These are phyloP conservation scores for Epinephelus cyanopodus DNA, from an alignment of 2,113 vertebrate genomes.

Conservation along the genomic window DNA sequence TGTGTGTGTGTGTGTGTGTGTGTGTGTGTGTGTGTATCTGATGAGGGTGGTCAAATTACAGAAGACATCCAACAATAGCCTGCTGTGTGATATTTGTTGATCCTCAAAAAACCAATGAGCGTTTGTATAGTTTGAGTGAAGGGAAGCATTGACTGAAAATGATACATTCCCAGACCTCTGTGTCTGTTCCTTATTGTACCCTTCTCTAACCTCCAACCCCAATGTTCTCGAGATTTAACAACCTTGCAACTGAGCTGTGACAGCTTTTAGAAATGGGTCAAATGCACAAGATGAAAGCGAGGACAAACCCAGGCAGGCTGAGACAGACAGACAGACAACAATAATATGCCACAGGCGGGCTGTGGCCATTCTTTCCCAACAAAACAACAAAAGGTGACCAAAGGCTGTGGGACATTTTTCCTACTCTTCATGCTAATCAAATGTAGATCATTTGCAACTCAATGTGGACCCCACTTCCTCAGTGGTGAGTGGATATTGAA, in stretches of 20 bases:
- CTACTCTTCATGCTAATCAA: slow-evolving; percentile 68
- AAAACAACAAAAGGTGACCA: slow-evolving; percentile 43
- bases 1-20: background rate
- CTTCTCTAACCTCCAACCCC: background rate
- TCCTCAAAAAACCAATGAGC: background rate
- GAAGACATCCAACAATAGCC: slow-evolving; percentile 1
- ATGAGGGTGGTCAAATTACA: slow-evolving; percentile 19
- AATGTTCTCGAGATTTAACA: slow-evolving; percentile 24
- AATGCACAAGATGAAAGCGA: slow-evolving; percentile 50
- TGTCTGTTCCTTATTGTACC: background rate
- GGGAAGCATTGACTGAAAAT: background rate
- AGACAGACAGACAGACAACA: slow-evolving; percentile 4
- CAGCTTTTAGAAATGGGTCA: slow-evolving; percentile 18
- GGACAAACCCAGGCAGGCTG: background rate
- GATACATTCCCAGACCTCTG: background rate
- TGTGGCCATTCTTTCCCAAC: slow-evolving; percentile 35
- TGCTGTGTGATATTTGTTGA: slow-evolving; percentile 20
- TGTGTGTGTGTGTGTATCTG: background rate
- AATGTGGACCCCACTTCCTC: slow-evolving; percentile 65
- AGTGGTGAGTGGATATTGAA: slow-evolving; percentile 71
- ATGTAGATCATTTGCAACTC: slow-evolving; percentile 76
- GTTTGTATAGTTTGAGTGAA: slow-evolving; percentile 10
- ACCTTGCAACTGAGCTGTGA: background rate
- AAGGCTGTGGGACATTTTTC: slow-evolving; percentile 38
- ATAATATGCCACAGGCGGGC: slow-evolving; percentile 16